phyloP scores from a whole-genome alignment of 2,888 invertebrate genomes.

The Campoplex nolae region DNA sequence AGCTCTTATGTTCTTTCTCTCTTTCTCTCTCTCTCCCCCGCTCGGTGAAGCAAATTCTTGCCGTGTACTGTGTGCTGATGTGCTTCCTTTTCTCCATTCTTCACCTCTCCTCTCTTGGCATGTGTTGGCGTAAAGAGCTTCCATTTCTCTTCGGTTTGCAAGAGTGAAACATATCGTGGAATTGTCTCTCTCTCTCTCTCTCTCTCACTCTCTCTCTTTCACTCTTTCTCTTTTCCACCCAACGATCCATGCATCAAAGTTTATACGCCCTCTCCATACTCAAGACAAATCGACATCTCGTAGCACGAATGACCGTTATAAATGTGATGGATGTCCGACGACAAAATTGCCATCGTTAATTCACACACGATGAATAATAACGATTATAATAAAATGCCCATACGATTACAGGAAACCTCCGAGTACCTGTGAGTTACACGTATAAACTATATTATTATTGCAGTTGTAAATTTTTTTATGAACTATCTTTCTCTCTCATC shows the following conservation, averaged over 20 bases:
- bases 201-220: constrained; percentile 38
- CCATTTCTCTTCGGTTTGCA: constrained; percentile 48
- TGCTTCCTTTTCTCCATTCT: constrained; percentile 61
- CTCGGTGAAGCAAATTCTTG: constrained; percentile 35
- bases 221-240: constrained; percentile 39
- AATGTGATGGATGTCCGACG: constrained; percentile 78
- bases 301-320: constrained; percentile 78
- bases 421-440: constrained; percentile 12
- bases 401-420: constrained; percentile 34
- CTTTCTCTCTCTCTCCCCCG: constrained; percentile 61
- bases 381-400: constrained; percentile 50
- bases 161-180: constrained; percentile 1
- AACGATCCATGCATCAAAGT: constrained; percentile 47
- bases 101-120: constrained; percentile 9
- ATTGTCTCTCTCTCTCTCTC: constrained; percentile 41
- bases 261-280: constrained; percentile 71
- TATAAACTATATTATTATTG: constrained; percentile 33
- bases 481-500: constrained; percentile 31
- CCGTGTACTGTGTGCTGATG: constrained; percentile 60
- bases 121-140: constrained; percentile 58
- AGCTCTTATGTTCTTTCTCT: constrained; percentile 83
- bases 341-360: constrained; percentile 76
- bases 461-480: constrained; percentile 59
- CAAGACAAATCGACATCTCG: constrained; percentile 79
- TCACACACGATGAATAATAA: constrained; percentile 55